Evolutionary conservation across 1,140 invertebrate genomes (phyloP).

Genomic region (Leguminivora glycinivorella): DNA sequence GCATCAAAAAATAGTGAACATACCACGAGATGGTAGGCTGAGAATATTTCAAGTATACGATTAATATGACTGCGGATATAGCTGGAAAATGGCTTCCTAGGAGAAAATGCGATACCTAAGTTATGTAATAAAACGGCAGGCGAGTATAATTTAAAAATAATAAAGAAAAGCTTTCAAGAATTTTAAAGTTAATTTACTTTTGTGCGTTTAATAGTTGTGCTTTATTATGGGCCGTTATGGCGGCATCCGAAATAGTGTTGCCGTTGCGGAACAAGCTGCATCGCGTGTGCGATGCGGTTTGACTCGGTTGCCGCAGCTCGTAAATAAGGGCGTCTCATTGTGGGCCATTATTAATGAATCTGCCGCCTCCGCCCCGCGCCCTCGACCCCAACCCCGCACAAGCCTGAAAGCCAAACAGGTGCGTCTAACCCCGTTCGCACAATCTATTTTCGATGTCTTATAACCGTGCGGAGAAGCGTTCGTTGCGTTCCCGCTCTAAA

Average conservation of each 20-base stretch:
- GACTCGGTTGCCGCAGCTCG: constrained; percentile 64
- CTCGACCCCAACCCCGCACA: constrained; percentile 49
- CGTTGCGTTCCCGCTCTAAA: constrained; percentile 69
- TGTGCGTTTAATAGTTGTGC: constrained; percentile 2
- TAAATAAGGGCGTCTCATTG: constrained; percentile 78
- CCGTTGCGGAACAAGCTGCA: constrained; percentile 41
- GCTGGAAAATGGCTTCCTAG: not conserved
- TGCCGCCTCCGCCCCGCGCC: constrained; percentile 48
- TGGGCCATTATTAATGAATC: constrained; percentile 77
- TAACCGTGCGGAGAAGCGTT: constrained; percentile 67
- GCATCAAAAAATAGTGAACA: not conserved
- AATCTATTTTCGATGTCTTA: constrained; percentile 78
- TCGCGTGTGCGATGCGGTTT: constrained; percentile 57
- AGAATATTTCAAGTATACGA: not conserved
- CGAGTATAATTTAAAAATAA: not conserved
- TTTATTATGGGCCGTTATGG: constrained; percentile 6
- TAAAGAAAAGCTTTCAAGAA: not conserved
- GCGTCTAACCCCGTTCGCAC: constrained; percentile 77
- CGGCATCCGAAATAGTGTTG: constrained; percentile 28
- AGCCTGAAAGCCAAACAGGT: constrained; percentile 74
- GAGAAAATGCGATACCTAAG: not conserved
- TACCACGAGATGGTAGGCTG: not conserved
- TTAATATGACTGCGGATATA: not conserved
- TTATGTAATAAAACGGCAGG: not conserved
- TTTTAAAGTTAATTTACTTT: not conserved